Base-by-base conservation (phyloP, 2,113 vertebrate genomes). In the Equus quagga region DNA sequence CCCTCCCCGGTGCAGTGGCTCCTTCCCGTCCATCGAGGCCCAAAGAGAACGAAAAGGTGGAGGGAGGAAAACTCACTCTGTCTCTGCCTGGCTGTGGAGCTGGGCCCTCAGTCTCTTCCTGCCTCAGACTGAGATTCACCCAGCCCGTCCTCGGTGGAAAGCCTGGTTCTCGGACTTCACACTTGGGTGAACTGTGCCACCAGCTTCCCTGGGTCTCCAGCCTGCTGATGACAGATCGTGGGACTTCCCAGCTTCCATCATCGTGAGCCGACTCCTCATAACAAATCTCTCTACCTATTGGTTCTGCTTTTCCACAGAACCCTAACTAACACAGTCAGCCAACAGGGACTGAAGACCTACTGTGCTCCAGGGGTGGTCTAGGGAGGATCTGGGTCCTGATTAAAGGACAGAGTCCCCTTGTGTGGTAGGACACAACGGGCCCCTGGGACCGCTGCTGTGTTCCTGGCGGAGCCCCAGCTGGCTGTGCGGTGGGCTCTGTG, bases 401-500 rank as follows among this genome's bases (percentile, higher is more conserved):
- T 8, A 2, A 2, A 56, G 70, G 36, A 15, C 54, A 17, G 5
- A 10, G 54, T 5, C n/a, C 62, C 70, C 73, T 26, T 11, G 6
- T 9, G 23, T 12, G 3, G 56, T 0, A 15, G 62, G 49, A 4
- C 23, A 41, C 6, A 7, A 8, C 0, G 8, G n/a, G 31, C 12
- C 26, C 5, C 4, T 0, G 36, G 4, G 58, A 49, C 2, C 13
- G 1, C 3, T 1, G 46, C 23, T 67, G n/a, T 56, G 18, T 17
- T 1, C 46, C 36, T 44, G 0, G 1, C 7, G 19, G 24, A 18
- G 24, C 31, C 65, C 19, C 6, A 6, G 49, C 11, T 2, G 56
- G 9, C 18, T 6, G 54, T 44, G 7, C 1, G 1, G 7, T 4
- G 28, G 36, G 11, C 17, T 31, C 6, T n/a, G 0, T 1, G 1